Evolutionary conservation across 2,888 invertebrate genomes (phyloP).

Genomic region (Oeneis ivallda): DNA sequence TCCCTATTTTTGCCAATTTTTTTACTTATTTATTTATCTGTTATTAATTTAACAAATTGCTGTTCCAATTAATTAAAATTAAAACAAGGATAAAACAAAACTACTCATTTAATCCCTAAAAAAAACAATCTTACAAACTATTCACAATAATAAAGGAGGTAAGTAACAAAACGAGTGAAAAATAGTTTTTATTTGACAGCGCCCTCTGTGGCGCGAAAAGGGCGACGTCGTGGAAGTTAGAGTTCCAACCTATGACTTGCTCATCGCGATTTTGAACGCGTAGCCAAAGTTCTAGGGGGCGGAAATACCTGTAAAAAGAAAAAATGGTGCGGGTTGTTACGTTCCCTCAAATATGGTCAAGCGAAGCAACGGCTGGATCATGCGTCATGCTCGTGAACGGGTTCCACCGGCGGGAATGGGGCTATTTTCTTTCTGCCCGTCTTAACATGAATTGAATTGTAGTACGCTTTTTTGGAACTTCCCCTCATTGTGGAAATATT

Average conservation of each 20-base stretch:
- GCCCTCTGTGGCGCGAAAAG: conserved; percentile 70
- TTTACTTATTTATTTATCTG: no score
- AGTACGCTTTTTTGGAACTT: no score
- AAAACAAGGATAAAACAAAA: background rate
- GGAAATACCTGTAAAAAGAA: conserved; percentile 83
- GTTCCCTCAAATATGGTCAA: no score
- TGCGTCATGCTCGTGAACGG: no score
- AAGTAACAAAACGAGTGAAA: conserved; percentile 23
- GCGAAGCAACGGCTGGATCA: no score
- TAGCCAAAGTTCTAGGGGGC: conserved; percentile 90
- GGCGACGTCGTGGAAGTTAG: conserved; percentile 84
- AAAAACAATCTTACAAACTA: conserved; percentile 8
- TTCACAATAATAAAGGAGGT: conserved; percentile 2
- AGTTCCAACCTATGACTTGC: conserved; percentile 88
- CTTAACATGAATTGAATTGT: no score
- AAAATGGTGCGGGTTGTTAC: no score
- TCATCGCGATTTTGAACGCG: conserved; percentile 87
- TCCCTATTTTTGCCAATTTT: no score
- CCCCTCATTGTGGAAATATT: no score
- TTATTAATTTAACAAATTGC: no score
- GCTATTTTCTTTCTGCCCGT: no score
- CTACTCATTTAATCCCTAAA: conserved; percentile 7
- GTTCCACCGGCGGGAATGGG: no score
- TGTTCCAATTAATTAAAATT: background rate
- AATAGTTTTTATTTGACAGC: conserved; percentile 7